Evolutionary conservation across 2,888 invertebrate species (phyloP), one percentile per base, ranked within the genome.

Genomic region (Achlya flavicornis): DNA sequence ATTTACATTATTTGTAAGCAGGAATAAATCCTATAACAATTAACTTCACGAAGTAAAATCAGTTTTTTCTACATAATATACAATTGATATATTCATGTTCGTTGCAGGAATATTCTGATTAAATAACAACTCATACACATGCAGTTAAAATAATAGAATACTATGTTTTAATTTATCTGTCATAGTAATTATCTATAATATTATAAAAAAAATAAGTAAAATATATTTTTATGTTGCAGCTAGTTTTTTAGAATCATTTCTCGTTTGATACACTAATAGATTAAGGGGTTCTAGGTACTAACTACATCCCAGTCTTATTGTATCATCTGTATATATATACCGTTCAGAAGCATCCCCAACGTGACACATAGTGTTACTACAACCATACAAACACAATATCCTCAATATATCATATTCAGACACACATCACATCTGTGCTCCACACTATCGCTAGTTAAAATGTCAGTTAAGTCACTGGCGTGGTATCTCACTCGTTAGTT

Each of bases 401-500:
- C 14, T 48, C 57, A 64, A 60, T 66, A 70, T 73, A 71, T 65
- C 62, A 70, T 64, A 61, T 62, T 76, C 80, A 79, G 78, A 80
- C 79, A 48, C 26, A 26, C 26, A 26, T 26, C 26, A 26, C 26
- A 26, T 26, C 26, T 48, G 48, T 43, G 16, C 2, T 16, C 43
- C 43, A 43, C 43, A 43, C 4, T 48, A 48, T 16, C 14, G 16
- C 16, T 48, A 48, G n/a, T 16, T n/a, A 48, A 66, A 62, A 66
- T 41, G 66, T 71, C 66, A 63, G 61, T 69, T 71, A 67, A 74
- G 77, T 75, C 77, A 77, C 78, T 72, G 74, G 70, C 66, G 63
- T 67, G 76, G 68, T 73, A 74, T 75, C 76, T 77, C 74, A 75
- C 69, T 70, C 66, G 69, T 65, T 66, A 70, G 72, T 70, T 71